A percentile compares a stretch with the other conserved stretches of the same genome.
These are phyloP conservation scores for Lucilia cuprina DNA, from an alignment of 1,140 invertebrate species.

Conservation along the genomic window DNA sequence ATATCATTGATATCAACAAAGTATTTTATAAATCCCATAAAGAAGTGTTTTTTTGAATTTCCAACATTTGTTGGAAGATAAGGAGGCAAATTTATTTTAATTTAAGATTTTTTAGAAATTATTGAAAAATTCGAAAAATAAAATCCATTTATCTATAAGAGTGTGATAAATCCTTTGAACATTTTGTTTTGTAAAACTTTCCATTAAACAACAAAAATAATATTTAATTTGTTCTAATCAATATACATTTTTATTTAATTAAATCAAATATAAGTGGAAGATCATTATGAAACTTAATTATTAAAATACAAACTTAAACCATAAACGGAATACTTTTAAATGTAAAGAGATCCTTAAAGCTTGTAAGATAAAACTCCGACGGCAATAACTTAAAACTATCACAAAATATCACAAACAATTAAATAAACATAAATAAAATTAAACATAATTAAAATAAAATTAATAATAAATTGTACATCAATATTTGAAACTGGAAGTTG, in stretches of 20 bases:
- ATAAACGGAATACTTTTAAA: background rate
- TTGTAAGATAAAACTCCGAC: background rate
- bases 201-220: too few relatives aligned
- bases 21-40: too few relatives aligned
- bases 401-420: conserved; percentile 16
- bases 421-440: background rate
- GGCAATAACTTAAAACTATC: conserved; percentile 23
- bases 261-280: background rate
- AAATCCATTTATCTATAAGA: too few relatives aligned
- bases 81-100: too few relatives aligned
- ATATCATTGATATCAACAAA: too few relatives aligned
- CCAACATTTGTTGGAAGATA: too few relatives aligned
- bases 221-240: too few relatives aligned
- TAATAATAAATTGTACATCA: background rate
- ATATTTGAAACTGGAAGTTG: background rate
- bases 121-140: too few relatives aligned
- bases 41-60: too few relatives aligned
- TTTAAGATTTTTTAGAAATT: too few relatives aligned
- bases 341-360: background rate
- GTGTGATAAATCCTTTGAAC: too few relatives aligned
- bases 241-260: background rate
- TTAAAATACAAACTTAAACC: background rate
- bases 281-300: conserved; percentile 8
- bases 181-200: too few relatives aligned
- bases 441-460: background rate